These are phyloP conservation scores for Hydrotaea cyrtoneurina DNA, from an alignment of 2,888 invertebrate genomes.

Conservation along the genomic window DNA sequence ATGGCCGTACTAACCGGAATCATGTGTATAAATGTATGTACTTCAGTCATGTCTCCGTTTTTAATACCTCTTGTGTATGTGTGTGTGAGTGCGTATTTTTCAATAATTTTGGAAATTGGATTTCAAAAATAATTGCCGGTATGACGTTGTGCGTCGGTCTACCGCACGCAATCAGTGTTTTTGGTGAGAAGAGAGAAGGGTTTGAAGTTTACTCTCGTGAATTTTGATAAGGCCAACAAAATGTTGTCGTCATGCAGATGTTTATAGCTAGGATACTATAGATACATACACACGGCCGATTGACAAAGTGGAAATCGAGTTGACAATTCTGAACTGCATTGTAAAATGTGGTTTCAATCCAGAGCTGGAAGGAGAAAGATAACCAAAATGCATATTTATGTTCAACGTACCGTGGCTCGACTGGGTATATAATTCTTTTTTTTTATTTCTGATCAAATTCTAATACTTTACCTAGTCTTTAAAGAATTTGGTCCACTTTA, in stretches of 20 bases:
- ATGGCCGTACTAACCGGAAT: background rate
- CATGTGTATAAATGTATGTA: background rate
- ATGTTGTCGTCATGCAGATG: slow-evolving; percentile 16
- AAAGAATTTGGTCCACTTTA: too few relatives aligned
- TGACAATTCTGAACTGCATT: background rate
- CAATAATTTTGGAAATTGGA: slow-evolving; percentile 14
- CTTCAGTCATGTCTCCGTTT: too few relatives aligned
- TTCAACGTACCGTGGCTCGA: too few relatives aligned
- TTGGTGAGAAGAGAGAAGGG: background rate
- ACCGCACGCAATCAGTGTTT: background rate
- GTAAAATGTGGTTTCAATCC: background rate
- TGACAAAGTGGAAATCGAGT: background rate
- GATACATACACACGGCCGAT: slow-evolving; percentile 4
- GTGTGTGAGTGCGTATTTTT: background rate
- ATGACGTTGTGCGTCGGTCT: background rate
- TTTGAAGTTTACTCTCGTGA: background rate
- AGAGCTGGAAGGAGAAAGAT: background rate
- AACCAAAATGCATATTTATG: too few relatives aligned
- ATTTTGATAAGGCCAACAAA: background rate
- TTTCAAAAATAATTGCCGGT: slow-evolving; percentile 3
- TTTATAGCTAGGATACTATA: background rate
- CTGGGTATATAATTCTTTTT: too few relatives aligned
- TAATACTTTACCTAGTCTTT: too few relatives aligned
- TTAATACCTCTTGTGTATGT: too few relatives aligned
- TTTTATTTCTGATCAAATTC: too few relatives aligned